Base-by-base conservation (phyloP, 2,113 vertebrate genomes). In the Oophaga pumilio region DNA sequence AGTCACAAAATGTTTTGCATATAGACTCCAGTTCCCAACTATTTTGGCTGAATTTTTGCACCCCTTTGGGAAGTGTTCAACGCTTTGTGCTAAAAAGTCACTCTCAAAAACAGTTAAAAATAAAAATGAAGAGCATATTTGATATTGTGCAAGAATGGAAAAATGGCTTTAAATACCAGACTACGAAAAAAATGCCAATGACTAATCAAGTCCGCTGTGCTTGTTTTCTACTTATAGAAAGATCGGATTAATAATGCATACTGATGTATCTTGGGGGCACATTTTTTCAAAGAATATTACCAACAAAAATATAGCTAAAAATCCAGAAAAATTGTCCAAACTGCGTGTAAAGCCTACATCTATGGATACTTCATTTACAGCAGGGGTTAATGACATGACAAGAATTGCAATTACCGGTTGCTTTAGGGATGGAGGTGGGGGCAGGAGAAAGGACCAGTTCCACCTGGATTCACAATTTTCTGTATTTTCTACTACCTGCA, bases 401-500 rank as follows among this genome's bases (percentile, higher is more conserved):
- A 43, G 5, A 5, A 24, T 24, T 24, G 60, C 10, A 11, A 24
- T 50, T 24, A 22, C 6, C 28, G n/a, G 59, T 18, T 28, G 17
- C 18, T 33, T 7, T 28, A 6, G 49, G 22, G 64, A 43, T 43
- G 33, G 33, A 43, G 2, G 5, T 2, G 33, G 33, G 33, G 33
- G 33, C 5, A 43, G 33, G 26, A 5, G 68, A 22, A 15, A 11
- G 57, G 57, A 64, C 8, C n/a, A 24, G 68, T 82, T 82, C 79
- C 69, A 87, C 57, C 60, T 62, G n/a, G 69, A 8, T 79, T 80
- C 64, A 80, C 33, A 15, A 49, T 83, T 76, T 60, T 80, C 8
- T 18, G 77, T 28, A 82, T 82, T 14, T 87, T 82, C 74, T 43
- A 82, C n/a, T 71, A 87, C 86, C 79, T 76, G 80, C 83, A 82